Evolutionary conservation across 2,113 vertebrate genomes (phyloP).

Genomic region (Nyctereutes procyonoides): DNA sequence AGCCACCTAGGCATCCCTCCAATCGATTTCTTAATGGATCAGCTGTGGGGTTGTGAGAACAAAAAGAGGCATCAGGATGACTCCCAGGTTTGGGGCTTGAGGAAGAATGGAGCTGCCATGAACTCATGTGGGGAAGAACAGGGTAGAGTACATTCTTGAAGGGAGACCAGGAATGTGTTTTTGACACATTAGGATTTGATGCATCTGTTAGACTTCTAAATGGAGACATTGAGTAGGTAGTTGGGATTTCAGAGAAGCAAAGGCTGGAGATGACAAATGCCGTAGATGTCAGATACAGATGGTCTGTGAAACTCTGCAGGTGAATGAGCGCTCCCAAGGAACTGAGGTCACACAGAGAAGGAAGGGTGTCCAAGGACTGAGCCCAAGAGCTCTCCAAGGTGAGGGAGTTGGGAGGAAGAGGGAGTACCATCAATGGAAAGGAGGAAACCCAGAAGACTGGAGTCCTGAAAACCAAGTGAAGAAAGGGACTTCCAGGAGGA

Average conservation of each 20-base stretch:
- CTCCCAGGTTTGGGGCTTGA: neutral
- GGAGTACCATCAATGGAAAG: neutral
- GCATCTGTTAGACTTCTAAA: neutral
- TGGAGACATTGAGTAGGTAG: neutral
- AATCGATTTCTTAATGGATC: neutral
- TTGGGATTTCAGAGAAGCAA: neutral
- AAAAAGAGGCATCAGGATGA: neutral
- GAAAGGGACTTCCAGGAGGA: neutral
- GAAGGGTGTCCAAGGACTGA: neutral
- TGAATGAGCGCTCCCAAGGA: neutral
- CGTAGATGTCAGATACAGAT: neutral
- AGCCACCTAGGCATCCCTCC: too few species aligned
- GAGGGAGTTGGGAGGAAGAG: neutral
- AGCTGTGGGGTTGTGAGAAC: neutral
- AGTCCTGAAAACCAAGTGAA: neutral
- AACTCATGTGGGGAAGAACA: neutral
- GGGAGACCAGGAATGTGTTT: neutral
- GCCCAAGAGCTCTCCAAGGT: neutral
- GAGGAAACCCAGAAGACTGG: neutral
- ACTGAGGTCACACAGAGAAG: neutral
- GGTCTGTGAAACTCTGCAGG: neutral
- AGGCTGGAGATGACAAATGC: neutral
- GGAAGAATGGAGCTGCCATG: neutral
- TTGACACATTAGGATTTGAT: neutral
- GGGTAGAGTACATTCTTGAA: neutral